These are phyloP conservation scores for Camponotus vicinus DNA, from an alignment of 1,140 invertebrate genomes.

Conservation along the genomic window DNA sequence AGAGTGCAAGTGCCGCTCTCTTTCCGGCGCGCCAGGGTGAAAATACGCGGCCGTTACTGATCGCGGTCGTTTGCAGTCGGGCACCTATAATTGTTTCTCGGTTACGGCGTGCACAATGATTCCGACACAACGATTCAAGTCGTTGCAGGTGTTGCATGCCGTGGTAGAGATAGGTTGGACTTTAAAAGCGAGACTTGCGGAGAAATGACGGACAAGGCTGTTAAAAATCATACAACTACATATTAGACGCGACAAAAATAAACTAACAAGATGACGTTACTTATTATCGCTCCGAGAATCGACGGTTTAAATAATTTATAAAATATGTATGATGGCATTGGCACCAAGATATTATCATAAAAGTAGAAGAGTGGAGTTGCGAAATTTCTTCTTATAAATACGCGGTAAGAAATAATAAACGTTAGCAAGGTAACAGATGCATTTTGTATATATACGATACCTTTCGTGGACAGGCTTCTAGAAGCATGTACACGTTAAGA, in stretches of 20 bases:
- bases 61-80: neutral
- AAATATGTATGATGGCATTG: neutral
- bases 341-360: neutral
- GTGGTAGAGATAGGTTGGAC: neutral
- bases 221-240: neutral
- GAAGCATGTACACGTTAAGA: constrained; percentile 91
- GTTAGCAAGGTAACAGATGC: constrained; percentile 9
- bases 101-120: constrained; percentile 26
- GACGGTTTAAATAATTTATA: neutral
- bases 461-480: constrained; percentile 90
- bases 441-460: constrained; percentile 81
- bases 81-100: constrained; percentile 40
- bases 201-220: neutral
- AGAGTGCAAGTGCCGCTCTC: constrained; percentile 71
- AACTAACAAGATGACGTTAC: neutral
- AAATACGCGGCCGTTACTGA: constrained; percentile 37
- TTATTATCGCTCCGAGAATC: neutral
- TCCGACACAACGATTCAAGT: constrained; percentile 37
- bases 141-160: constrained; percentile 1
- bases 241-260: neutral
- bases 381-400: constrained; percentile 59
- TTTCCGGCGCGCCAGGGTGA: constrained; percentile 30
- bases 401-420: constrained; percentile 40
- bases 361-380: constrained; percentile 38
- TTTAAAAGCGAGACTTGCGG: neutral